These are phyloP conservation scores for Rhynchophorus ferrugineus DNA, from an alignment of 1,140 invertebrate species.

Conservation along the genomic window DNA sequence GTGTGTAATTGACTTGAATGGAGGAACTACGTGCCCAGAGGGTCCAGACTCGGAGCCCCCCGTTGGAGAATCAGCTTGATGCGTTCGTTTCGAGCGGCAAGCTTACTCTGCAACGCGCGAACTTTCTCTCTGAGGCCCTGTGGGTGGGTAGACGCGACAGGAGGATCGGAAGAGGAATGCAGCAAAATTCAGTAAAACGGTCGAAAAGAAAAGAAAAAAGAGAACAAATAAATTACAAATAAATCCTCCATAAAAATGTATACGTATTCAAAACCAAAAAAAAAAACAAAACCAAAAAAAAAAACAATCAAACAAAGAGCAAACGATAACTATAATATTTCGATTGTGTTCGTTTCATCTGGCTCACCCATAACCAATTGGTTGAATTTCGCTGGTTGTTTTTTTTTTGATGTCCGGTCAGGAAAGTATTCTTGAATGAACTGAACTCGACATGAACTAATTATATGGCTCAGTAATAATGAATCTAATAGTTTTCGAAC, in stretches of 20 bases:
- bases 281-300: slow-evolving; percentile 28
- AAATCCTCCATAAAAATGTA: too few species aligned
- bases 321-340: slow-evolving; percentile 21
- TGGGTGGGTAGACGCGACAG: slow-evolving; percentile 31
- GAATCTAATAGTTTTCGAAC: too few species aligned
- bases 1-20: slow-evolving; percentile 7
- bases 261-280: too few species aligned
- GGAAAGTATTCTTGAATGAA: too few species aligned
- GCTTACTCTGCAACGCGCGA: slow-evolving; percentile 79
- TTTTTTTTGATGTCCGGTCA: too few species aligned
- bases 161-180: slow-evolving; percentile 43
- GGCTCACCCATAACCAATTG: slow-evolving; percentile 29
- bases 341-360: slow-evolving; percentile 35
- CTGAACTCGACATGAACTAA: too few species aligned
- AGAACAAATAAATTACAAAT: too few species aligned
- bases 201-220: slow-evolving; percentile 43
- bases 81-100: slow-evolving; percentile 75
- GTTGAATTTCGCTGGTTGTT: too few species aligned
- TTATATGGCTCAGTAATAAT: too few species aligned
- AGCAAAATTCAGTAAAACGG: slow-evolving; percentile 58
- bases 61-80: slow-evolving; percentile 79
- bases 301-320: slow-evolving; percentile 30
- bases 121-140: slow-evolving; percentile 79
- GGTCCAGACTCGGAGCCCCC: slow-evolving; percentile 70
- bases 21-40: slow-evolving; percentile 50